Conservation (phyloP, 2,888 invertebrate genomes). For the Drosophila diplacantha region DNA sequence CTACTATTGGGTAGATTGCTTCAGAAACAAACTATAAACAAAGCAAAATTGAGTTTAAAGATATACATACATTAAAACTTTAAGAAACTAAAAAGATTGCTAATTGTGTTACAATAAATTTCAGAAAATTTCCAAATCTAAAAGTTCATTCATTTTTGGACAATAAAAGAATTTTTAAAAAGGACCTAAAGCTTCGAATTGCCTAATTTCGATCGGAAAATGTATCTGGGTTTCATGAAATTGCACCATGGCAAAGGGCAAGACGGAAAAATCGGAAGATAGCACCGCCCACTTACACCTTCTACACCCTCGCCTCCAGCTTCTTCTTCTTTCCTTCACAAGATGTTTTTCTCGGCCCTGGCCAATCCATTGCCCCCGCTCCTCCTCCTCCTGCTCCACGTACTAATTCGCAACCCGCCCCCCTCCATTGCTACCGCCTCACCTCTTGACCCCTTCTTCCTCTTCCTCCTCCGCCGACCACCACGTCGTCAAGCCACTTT, state of each 20-base stretch:
- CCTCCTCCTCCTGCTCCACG: conserved; percentile 50
- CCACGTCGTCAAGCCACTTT: conserved; percentile 70
- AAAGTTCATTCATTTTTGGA: too few species aligned
- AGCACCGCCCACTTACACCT: conserved; percentile 21
- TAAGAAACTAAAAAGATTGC: neutral
- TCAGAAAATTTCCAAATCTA: too few species aligned
- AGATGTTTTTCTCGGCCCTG: conserved; percentile 37
- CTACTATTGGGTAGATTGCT: neutral
- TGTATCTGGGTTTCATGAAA: conserved; percentile 19
- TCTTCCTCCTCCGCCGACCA: conserved; percentile 31
- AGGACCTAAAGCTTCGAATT: neutral
- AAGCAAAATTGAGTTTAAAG: neutral
- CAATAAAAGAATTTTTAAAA: neutral
- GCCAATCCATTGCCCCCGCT: conserved; percentile 4
- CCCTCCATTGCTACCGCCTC: conserved; percentile 14
- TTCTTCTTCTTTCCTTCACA: conserved; percentile 12
- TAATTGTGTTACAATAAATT: too few species aligned
- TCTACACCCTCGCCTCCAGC: neutral
- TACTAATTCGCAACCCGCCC: conserved; percentile 56
- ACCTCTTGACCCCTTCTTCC: conserved; percentile 13
- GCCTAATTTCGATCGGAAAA: conserved; percentile 16
- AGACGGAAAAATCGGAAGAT: conserved; percentile 17
- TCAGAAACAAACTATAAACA: neutral
- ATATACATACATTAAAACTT: neutral
- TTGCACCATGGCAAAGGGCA: conserved; percentile 22